Percentiles rank a stretch among this genome's conserved stretches.
These are phyloP conservation scores for Peromyscus polionotus DNA, from an alignment of 2,113 vertebrate genomes.

Conservation along the genomic window DNA sequence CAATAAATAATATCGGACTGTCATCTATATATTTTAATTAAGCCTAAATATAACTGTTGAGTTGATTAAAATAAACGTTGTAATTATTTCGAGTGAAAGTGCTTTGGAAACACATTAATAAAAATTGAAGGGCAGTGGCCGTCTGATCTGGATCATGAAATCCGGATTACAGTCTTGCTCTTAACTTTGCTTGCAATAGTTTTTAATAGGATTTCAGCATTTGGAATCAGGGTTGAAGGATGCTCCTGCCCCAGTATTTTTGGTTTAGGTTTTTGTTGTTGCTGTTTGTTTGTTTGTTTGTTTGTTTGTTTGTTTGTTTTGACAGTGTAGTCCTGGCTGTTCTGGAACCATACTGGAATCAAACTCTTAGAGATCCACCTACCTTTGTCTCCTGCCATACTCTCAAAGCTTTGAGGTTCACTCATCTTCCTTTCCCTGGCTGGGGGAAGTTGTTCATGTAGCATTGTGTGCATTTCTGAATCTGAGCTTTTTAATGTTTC, in stretches of 20 bases:
- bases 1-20: background rate
- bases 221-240: background rate
- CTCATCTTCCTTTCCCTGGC: background rate
- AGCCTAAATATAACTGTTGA: background rate
- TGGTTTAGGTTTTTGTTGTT: background rate
- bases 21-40: conserved; percentile 55
- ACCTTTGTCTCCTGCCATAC: background rate
- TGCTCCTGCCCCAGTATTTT: background rate
- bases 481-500: background rate
- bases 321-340: background rate
- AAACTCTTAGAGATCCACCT: background rate
- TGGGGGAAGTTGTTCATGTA: background rate
- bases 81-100: conserved; percentile 29
- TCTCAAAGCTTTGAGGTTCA: background rate
- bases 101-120: background rate
- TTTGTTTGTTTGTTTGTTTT: background rate
- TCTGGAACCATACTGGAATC: background rate
- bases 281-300: background rate
- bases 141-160: background rate
- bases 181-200: background rate
- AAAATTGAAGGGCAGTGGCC: background rate
- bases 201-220: background rate
- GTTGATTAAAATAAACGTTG: background rate
- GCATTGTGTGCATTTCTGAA: background rate
- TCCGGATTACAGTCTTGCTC: background rate